Evolutionary conservation across 30 jellyfish, hydroid and myxozoan genomes (phyloP).

Genomic region (Aurelia aurita complex sp. Pacific): DNA sequence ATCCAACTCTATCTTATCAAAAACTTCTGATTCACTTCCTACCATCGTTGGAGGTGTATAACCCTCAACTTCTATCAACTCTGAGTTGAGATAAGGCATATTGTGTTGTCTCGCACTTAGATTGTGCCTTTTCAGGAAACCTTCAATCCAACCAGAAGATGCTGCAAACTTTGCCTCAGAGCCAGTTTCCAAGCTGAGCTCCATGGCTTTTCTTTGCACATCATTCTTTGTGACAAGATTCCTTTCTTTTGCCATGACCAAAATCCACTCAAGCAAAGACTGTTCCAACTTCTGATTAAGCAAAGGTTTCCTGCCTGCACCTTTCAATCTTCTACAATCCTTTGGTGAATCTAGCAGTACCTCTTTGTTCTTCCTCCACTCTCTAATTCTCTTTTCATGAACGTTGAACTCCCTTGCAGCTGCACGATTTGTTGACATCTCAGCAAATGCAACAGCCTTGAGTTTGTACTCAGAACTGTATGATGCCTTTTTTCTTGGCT

Average conservation of each 20-base stretch:
- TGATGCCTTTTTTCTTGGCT: conserved; percentile 52
- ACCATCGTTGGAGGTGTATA: conserved; percentile 65
- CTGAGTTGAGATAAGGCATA: background rate
- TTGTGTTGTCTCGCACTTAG: conserved; percentile 1
- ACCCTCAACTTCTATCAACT: background rate
- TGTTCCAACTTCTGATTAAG: conserved; percentile 37
- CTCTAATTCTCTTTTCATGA: conserved; percentile 64
- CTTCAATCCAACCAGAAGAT: conserved; percentile 55
- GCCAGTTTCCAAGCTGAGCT: conserved; percentile 21
- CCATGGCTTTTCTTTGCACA: conserved; percentile 55
- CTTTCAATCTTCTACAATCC: conserved; percentile 65
- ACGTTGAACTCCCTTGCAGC: conserved; percentile 71
- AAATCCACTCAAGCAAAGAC: conserved; percentile 34
- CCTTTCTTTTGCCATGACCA: conserved; percentile 18
- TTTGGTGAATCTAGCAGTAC: conserved; percentile 56
- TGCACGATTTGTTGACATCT: conserved; percentile 57
- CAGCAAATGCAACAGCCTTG: conserved; percentile 68
- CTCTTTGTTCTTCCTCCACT: conserved; percentile 66
- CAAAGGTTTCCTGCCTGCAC: conserved; percentile 66
- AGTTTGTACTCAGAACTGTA: conserved; percentile 63
- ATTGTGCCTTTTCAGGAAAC: conserved; percentile 50
- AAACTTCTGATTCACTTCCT: conserved; percentile 7
- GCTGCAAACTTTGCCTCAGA: conserved; percentile 45
- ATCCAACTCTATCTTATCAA: background rate
- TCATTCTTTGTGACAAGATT: conserved; percentile 38